Evolutionary conservation across 2,888 invertebrate species (phyloP).

Genomic region (Heliconius ismenius): DNA sequence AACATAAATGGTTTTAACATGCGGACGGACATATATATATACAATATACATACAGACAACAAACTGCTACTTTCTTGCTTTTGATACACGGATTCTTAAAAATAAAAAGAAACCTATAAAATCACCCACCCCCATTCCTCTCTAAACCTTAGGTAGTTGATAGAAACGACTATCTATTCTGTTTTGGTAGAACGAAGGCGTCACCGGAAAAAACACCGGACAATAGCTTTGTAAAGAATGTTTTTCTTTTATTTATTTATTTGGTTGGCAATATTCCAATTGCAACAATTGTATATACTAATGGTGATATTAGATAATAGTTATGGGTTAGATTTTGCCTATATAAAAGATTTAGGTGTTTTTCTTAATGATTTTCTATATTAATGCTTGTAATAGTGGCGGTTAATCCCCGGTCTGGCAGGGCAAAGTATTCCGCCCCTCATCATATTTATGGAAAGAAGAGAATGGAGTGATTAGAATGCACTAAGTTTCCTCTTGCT

Average conservation of each 20-base stretch:
- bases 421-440: no score
- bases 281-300: background rate
- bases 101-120: background rate
- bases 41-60: no score
- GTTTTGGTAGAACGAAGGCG: slow-evolving; percentile 44
- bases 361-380: no score
- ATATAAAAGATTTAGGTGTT: background rate
- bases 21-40: no score
- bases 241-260: slow-evolving; percentile 64
- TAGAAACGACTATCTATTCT: slow-evolving; percentile 32
- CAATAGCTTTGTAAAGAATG: slow-evolving; percentile 58
- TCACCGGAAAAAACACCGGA: slow-evolving; percentile 51
- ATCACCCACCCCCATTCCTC: background rate
- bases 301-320: background rate
- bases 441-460: no score
- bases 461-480: background rate
- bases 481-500: background rate
- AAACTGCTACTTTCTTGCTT: background rate
- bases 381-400: no score
- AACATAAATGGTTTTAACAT: no score
- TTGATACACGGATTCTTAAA: background rate
- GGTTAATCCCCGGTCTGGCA: no score
- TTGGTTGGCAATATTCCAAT: slow-evolving; percentile 25
- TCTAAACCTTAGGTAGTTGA: slow-evolving; percentile 7
- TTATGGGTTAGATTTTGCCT: background rate